Evolutionary conservation across 2,797 vertebrate genomes (phyloP), one percentile per base, ranked within the genome.

Genomic region (Phoeniculus purpureus): DNA sequence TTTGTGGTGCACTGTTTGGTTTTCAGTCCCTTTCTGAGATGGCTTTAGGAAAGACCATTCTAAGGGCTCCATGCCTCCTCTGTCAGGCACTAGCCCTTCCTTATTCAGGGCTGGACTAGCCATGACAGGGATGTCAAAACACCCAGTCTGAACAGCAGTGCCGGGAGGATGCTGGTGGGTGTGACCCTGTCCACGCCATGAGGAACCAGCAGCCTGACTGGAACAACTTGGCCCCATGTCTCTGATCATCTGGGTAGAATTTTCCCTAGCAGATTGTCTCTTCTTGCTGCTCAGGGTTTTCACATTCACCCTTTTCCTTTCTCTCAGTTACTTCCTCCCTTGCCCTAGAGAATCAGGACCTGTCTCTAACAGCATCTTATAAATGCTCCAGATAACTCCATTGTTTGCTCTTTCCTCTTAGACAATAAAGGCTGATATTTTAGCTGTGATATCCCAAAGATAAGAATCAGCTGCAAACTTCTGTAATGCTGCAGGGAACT

Each of bases 151-250:
- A 51, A 9, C 27, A 52, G 23, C 64, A 56, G 25, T 21, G 22
- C 22, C 60, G 56, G 58, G 17, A 13, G 20, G 66, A 23, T 0
- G 1, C 16, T 8, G 3, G 18, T 13, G 74, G 10, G 59, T 68
- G 32, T 4, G 50, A 19, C 4, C 18, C 52, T 25, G 4, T 55
- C 19, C 56, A 15, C 51, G 47, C 12, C 0, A 0, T 22, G 29
- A 26, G n/a, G n/a, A 14, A 18, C 3, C 7, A 3, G 17, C 1
- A 5, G 58, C 10, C 18, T 14, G 60, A 25, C 34, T 52, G 23
- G 34, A 50, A 17, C 13, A 61, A 13, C 31, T 47, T 29, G 32
- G 32, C 25, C 51, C 8, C 65, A 37, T 1, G 3, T 68, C 65
- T 61, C 54, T 75, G 47, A 82, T 75, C 76, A 61, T 4, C 22